Percentiles rank a stretch among this genome's conserved stretches.
Conservation (phyloP, 2,888 invertebrate species). For the Coremacera marginata region DNA sequence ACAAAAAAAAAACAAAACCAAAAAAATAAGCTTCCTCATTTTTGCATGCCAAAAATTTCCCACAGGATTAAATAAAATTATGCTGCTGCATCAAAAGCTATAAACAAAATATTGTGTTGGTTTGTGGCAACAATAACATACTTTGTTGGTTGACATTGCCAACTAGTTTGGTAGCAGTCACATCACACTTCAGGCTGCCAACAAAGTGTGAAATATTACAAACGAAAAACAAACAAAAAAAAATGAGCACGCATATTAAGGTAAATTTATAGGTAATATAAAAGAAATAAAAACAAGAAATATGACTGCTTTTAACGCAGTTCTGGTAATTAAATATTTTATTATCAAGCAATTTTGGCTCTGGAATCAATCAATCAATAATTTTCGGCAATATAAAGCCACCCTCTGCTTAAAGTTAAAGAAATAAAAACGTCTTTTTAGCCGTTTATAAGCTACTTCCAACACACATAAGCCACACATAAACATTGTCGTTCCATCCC, state of each 20-base stretch:
- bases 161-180: not conserved
- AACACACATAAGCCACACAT: not conserved
- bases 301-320: too few relatives aligned
- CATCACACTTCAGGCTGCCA: not conserved
- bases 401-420: too few relatives aligned
- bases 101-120: not conserved
- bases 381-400: too few relatives aligned
- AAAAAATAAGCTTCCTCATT: not conserved
- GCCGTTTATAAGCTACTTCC: too few relatives aligned
- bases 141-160: not conserved
- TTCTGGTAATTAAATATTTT: too few relatives aligned
- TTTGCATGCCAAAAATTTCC: not conserved
- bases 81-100: constrained; percentile 30
- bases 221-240: not conserved
- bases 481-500: not conserved
- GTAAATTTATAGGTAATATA: not conserved
- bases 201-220: constrained; percentile 15
- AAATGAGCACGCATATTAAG: not conserved
- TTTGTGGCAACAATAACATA: not conserved
- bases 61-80: constrained; percentile 29
- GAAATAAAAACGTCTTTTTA: too few relatives aligned
- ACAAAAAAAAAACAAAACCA: not conserved
- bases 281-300: not conserved
- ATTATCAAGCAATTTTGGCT: too few relatives aligned
- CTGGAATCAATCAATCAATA: too few relatives aligned